Evolutionary conservation across 2,888 invertebrate species (phyloP).

Genomic region (Dilophus febrilis): DNA sequence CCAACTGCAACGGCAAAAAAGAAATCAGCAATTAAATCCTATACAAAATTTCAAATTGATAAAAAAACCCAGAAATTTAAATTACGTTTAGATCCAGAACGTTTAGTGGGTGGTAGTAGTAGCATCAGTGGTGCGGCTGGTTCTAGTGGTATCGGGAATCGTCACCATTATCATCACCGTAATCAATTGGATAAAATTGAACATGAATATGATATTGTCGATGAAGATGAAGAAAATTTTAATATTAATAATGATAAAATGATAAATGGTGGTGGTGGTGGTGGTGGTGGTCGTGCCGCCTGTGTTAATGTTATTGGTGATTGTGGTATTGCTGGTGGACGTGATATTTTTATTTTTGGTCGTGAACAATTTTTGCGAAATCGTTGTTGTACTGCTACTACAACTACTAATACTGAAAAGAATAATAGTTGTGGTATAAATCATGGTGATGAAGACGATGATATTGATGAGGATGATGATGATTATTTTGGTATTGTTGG

Average conservation of each 20-base stretch:
- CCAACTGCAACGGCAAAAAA: neutral
- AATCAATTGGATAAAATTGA: too few species aligned
- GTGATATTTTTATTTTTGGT: too few species aligned
- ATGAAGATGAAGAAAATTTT: neutral
- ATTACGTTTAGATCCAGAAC: neutral
- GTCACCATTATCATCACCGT: too few species aligned
- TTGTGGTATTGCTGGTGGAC: neutral
- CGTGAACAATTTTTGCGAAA: too few species aligned
- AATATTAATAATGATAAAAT: too few species aligned
- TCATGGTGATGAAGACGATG: neutral
- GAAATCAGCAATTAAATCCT: neutral
- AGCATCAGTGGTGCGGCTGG: too few species aligned
- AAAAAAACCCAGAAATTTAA: too few species aligned
- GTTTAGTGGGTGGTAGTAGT: neutral
- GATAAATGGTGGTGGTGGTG: neutral
- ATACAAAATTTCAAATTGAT: too few species aligned
- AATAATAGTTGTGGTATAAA: neutral
- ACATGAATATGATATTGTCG: too few species aligned
- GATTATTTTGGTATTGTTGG: neutral
- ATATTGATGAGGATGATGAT: slow-evolving; percentile 2
- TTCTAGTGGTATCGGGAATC: too few species aligned
- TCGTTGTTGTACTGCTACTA: too few species aligned
- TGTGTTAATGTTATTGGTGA: neutral
- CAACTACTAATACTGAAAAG: neutral
- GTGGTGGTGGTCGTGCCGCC: neutral